Conservation (phyloP, 1,140 invertebrate species). For the Drosophila arawakana region DNA sequence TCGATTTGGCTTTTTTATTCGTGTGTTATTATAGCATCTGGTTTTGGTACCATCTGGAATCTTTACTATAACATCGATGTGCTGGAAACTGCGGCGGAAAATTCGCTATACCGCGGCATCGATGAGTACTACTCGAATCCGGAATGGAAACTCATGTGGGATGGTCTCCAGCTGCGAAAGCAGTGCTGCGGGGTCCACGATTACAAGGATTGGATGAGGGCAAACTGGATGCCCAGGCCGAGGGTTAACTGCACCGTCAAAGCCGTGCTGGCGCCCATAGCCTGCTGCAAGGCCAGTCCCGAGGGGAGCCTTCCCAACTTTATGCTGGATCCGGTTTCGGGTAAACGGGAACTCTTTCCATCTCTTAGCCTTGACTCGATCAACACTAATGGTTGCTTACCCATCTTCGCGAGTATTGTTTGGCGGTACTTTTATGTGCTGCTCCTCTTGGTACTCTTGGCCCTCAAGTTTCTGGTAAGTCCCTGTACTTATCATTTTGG, state of each 20-base stretch:
- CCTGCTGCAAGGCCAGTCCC: slow-evolving; percentile 61
- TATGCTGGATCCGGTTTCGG: not conserved
- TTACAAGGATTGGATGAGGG: slow-evolving; percentile 79
- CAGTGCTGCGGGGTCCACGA: slow-evolving; percentile 75
- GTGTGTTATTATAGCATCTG: slow-evolving; percentile 66
- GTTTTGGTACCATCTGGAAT: slow-evolving; percentile 61
- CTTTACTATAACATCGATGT: slow-evolving; percentile 51
- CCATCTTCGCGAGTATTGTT: slow-evolving; percentile 38
- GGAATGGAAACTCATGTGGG: slow-evolving; percentile 81
- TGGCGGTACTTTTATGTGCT: slow-evolving; percentile 63
- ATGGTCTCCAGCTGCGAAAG: slow-evolving; percentile 65
- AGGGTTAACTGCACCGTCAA: not conserved
- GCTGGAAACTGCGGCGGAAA: slow-evolving; percentile 56
- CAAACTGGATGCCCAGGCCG: slow-evolving; percentile 71
- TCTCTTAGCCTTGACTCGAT: slow-evolving; percentile 60
- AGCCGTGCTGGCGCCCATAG: slow-evolving; percentile 60
- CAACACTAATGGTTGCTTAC: slow-evolving; percentile 63
- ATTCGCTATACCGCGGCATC: slow-evolving; percentile 65
- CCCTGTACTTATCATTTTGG: too few species aligned
- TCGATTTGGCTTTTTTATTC: slow-evolving; percentile 72
- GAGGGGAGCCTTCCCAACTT: slow-evolving; percentile 37
- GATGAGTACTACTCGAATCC: slow-evolving; percentile 77
- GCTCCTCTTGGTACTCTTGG: slow-evolving; percentile 40
- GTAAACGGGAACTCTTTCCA: slow-evolving; percentile 27
- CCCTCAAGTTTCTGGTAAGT: slow-evolving; percentile 70